These are phyloP conservation scores for Trogon surrucura DNA, from an alignment of 2,113 vertebrate genomes.

Conservation along the genomic window DNA sequence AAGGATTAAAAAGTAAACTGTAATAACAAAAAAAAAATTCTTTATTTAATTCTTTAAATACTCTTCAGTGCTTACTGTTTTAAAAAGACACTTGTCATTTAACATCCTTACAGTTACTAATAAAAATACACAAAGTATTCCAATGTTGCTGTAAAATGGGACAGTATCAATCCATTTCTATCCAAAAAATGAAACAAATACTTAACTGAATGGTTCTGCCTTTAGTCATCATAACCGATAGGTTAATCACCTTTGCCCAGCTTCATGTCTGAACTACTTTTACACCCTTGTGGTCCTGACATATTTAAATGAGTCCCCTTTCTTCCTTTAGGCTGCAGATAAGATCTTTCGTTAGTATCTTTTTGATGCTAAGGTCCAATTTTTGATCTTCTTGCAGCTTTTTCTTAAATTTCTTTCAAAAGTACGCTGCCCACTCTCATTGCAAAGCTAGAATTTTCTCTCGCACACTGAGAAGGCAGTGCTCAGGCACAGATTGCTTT, in stretches of 20 bases:
- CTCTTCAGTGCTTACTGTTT: neutral
- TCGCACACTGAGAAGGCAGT: neutral
- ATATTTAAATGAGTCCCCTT: neutral
- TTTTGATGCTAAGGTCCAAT: neutral
- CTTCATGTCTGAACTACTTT: neutral
- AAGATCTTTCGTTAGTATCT: slow-evolving; percentile 12
- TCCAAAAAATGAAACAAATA: neutral
- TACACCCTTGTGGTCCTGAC: neutral
- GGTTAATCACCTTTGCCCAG: neutral
- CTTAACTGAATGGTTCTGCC: neutral
- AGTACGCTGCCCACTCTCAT: neutral
- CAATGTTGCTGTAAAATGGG: neutral
- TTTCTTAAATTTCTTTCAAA: neutral
- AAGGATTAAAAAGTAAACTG: neutral
- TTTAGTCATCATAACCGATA: neutral
- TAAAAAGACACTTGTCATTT: neutral
- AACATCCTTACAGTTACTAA: neutral
- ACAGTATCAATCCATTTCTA: neutral
- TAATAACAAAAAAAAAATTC: neutral
- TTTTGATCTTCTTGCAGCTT: slow-evolving; percentile 1
- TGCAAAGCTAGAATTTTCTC: neutral
- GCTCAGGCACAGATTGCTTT: neutral
- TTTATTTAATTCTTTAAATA: neutral
- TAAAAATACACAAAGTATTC: neutral
- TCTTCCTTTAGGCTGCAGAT: neutral